phyloP scores from a whole-genome alignment of 1,140 invertebrate genomes.

The Drosophila erecta region DNA sequence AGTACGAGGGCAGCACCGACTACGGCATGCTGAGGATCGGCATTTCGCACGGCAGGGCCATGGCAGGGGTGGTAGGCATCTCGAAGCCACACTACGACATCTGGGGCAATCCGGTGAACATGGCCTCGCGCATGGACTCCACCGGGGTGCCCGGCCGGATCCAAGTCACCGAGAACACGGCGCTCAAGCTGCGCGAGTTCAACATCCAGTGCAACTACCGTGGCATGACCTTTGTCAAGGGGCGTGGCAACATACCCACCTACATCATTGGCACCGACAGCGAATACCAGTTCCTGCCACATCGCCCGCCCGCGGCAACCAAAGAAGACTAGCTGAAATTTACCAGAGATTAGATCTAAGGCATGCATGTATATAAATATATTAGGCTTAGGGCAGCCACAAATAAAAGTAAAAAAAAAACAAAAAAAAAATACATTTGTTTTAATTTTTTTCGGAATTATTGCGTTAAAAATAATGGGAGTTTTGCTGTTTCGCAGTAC shows the following conservation, averaged over 20 bases:
- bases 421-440: too few species aligned
- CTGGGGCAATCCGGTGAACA: slow-evolving; percentile 97
- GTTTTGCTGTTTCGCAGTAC: too few species aligned
- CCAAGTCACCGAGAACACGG: slow-evolving; percentile 91
- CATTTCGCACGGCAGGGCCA: slow-evolving; percentile 93
- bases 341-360: slow-evolving; percentile 35
- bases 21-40: slow-evolving; percentile 87
- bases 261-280: slow-evolving; percentile 90
- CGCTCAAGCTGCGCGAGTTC: slow-evolving; percentile 88
- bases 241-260: slow-evolving; percentile 90
- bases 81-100: slow-evolving; percentile 94
- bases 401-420: too few species aligned
- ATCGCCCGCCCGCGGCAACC: slow-evolving; percentile 17
- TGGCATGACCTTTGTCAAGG: slow-evolving; percentile 91
- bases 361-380: slow-evolving; percentile 15
- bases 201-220: slow-evolving; percentile 89
- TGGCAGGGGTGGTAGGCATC: slow-evolving; percentile 95
- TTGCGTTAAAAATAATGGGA: too few species aligned
- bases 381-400: not conserved
- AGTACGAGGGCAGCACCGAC: slow-evolving; percentile 85
- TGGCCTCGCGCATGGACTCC: slow-evolving; percentile 96
- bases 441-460: too few species aligned
- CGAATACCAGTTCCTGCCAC: slow-evolving; percentile 84
- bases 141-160: slow-evolving; percentile 92
- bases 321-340: slow-evolving; percentile 37